phyloP scores from a whole-genome alignment of 2,888 invertebrate genomes.

The Drosophila mimica region DNA sequence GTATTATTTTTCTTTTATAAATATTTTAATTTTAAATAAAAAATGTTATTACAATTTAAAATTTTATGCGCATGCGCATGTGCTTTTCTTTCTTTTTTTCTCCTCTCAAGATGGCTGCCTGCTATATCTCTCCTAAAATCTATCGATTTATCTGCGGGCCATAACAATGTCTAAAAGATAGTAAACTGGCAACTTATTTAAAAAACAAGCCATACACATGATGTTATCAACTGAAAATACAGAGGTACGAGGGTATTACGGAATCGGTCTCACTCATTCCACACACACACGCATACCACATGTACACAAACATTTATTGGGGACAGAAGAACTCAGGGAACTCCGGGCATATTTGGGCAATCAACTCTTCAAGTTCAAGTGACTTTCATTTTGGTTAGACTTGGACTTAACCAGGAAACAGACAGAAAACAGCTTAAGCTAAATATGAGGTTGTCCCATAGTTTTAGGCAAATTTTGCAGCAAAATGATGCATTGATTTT shows the following conservation, averaged over 20 bases:
- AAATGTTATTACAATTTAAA: no score
- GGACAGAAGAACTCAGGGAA: conserved; percentile 1
- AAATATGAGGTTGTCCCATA: conserved; percentile 9
- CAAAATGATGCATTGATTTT: no score
- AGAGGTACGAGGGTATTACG: not conserved
- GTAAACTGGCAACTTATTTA: not conserved
- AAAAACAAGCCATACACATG: not conserved
- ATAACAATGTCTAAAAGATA: no score
- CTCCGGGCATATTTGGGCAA: conserved; percentile 5
- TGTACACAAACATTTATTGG: conserved; percentile 8
- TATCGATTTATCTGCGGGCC: no score
- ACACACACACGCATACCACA: not conserved
- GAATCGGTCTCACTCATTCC: conserved; percentile 16
- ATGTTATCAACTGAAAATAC: not conserved
- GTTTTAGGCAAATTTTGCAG: conserved; percentile 2
- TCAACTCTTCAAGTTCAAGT: conserved; percentile 47
- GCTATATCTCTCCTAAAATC: no score
- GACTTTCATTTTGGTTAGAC: not conserved
- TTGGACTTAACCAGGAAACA: not conserved
- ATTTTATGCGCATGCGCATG: no score
- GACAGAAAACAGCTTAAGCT: not conserved
- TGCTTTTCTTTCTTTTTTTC: no score
- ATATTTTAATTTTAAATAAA: no score
- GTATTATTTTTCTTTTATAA: no score
- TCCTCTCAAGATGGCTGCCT: no score